Evolutionary conservation across 1,140 invertebrate species (phyloP).

Genomic region (Dendroctonus ponderosae): DNA sequence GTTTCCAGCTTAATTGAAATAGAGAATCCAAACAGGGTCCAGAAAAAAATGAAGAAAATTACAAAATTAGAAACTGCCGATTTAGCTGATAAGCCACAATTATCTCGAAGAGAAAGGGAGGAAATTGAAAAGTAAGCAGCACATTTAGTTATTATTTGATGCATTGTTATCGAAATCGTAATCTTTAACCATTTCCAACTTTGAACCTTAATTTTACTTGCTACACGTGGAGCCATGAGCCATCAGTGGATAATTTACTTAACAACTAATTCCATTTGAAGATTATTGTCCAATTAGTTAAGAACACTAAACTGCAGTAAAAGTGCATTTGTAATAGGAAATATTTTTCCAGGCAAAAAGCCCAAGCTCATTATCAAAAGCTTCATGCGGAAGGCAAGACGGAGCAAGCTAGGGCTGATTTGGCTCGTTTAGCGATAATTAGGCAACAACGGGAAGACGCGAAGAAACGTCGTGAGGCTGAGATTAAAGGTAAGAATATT

Average conservation of each 20-base stretch:
- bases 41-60: conserved; percentile 86
- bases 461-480: conserved; percentile 82
- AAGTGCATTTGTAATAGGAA: neutral
- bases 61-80: conserved; percentile 64
- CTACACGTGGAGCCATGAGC: too few species aligned
- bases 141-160: neutral
- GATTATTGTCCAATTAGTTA: too few species aligned
- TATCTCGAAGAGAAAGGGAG: conserved; percentile 79
- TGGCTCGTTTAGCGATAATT: conserved; percentile 87
- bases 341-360: conserved; percentile 60
- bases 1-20: conserved; percentile 40
- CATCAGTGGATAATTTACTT: too few species aligned
- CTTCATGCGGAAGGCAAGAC: conserved; percentile 93
- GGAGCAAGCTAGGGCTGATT: conserved; percentile 89
- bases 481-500: conserved; percentile 66
- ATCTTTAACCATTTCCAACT: neutral
- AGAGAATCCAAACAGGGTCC: conserved; percentile 76
- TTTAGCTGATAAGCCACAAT: conserved; percentile 66
- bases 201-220: too few species aligned
- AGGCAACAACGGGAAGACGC: conserved; percentile 93
- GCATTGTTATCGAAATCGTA: neutral
- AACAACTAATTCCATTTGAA: too few species aligned
- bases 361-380: conserved; percentile 85
- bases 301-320: too few species aligned
- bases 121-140: conserved; percentile 74